Evolutionary conservation across 2,113 vertebrate genomes (phyloP), one percentile per base, ranked within the genome.

Genomic region (Festucalex cinctus): DNA sequence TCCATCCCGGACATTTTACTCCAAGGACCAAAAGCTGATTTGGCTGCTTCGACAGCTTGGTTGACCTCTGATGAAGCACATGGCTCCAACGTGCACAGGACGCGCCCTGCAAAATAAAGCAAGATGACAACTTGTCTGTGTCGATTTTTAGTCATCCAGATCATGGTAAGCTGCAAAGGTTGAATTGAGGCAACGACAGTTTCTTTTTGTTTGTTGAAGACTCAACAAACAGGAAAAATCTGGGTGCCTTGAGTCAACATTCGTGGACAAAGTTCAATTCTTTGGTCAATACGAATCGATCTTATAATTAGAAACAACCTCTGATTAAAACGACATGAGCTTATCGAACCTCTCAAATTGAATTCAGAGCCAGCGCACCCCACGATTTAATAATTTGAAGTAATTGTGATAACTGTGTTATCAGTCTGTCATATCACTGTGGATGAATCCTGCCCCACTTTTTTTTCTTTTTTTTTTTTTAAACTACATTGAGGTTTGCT

Each of bases 1-100:
- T 98, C 95, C 94, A 96, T 94, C 66, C 96, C 97, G 0, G 95
- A 95, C 83, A 94, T 90, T 69, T 89, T 90, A 41, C 93, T 94
- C 97, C 97, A 99, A 63, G 81, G 80, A 77, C 86, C 86, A 78
- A 94, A 97, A 39, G 95, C 96, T 9, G 87, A 77, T 68, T 92
- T 91, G 14, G 96, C 94, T 56, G 89, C 92, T 41, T 90, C 82
- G 67, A 99, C 86, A 28, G 96, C 95, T 75, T 95, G 81, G 70
- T 94, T 75, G 0, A 98, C 93, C 73, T 98, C 96, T 68, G 88
- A 88, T 56, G 90, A 83, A n/a, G 93, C 93, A 9, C 96, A 98
- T 54, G 90, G 88, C 1, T 90, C 74, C 79, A 98, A 78, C n/a
- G 91, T 92, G 70, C 93, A 92, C 68, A 99, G 92, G 44, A 97